A percentile compares a stretch with the other conserved stretches of the same genome.
These are phyloP conservation scores for Synergus umbraculus DNA, from an alignment of 2,888 invertebrate genomes.

Conservation along the genomic window DNA sequence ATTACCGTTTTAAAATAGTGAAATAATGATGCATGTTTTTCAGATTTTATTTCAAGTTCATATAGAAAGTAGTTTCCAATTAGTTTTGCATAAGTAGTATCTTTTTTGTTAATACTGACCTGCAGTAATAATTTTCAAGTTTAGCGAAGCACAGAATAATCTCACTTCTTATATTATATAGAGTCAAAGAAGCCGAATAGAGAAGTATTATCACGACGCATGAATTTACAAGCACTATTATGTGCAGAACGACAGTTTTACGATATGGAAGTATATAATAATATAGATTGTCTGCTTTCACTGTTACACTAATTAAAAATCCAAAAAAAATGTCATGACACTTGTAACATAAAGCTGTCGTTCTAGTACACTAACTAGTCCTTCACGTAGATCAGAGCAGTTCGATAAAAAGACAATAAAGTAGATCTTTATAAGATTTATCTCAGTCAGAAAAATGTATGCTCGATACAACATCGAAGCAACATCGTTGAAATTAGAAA, in stretches of 20 bases:
- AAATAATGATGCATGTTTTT: conserved; percentile 1
- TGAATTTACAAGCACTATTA: conserved; percentile 26
- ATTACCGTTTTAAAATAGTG: background rate
- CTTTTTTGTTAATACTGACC: background rate
- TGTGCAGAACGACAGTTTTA: conserved; percentile 24
- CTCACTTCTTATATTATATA: background rate
- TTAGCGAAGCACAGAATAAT: background rate
- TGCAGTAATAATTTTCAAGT: background rate
- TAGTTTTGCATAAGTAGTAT: background rate
- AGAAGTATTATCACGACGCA: conserved; percentile 16
- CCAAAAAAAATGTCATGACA: background rate
- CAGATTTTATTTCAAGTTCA: background rate
- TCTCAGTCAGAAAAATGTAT: too few species aligned
- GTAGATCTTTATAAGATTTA: background rate
- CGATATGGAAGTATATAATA: conserved; percentile 16
- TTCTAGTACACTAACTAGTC: background rate
- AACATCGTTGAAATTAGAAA: too few species aligned
- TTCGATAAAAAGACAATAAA: background rate
- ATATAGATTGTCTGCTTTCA: background rate
- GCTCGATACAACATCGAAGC: too few species aligned
- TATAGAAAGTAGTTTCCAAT: background rate
- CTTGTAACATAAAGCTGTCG: background rate
- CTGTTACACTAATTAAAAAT: conserved; percentile 34
- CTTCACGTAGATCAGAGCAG: background rate
- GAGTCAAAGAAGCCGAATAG: background rate